These are phyloP conservation scores for Emydoidea blandingii DNA, from an alignment of 2,797 vertebrate species.

Conservation along the genomic window DNA sequence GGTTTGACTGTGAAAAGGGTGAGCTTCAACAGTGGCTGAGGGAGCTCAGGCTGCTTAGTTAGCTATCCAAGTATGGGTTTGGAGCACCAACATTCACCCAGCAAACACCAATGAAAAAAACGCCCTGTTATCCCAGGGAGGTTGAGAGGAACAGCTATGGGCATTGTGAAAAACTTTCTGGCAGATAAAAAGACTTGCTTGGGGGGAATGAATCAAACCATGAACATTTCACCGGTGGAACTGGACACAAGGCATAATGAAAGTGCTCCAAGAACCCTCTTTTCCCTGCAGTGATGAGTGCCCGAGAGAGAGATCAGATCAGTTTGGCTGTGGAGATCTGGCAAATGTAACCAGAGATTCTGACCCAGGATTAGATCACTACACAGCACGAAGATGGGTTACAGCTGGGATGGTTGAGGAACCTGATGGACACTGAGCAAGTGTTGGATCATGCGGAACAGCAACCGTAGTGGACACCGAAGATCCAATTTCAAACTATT, in stretches of 20 bases:
- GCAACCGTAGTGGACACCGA: slow-evolving; percentile 16
- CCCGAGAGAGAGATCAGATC: background rate
- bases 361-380: background rate
- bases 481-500: background rate
- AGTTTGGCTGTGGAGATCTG: background rate
- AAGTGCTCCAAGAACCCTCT: background rate
- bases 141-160: too few species aligned
- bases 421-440: slow-evolving; percentile 54
- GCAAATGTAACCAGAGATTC: background rate
- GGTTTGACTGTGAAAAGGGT: background rate
- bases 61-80: too few species aligned
- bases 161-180: background rate
- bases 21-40: too few species aligned
- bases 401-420: background rate
- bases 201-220: background rate
- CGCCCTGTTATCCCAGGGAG: background rate
- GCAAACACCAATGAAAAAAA: background rate
- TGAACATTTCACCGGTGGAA: background rate
- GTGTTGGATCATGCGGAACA: slow-evolving; percentile 56
- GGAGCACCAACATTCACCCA: background rate
- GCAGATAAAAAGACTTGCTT: background rate
- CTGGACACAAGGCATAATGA: rapidly evolving
- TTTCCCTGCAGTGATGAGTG: background rate
- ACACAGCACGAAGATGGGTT: background rate
- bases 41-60: too few species aligned